Percentiles rank a stretch among this genome's conserved stretches.
Conservation (phyloP, 2,888 invertebrate species). For the Drosophila robusta region DNA sequence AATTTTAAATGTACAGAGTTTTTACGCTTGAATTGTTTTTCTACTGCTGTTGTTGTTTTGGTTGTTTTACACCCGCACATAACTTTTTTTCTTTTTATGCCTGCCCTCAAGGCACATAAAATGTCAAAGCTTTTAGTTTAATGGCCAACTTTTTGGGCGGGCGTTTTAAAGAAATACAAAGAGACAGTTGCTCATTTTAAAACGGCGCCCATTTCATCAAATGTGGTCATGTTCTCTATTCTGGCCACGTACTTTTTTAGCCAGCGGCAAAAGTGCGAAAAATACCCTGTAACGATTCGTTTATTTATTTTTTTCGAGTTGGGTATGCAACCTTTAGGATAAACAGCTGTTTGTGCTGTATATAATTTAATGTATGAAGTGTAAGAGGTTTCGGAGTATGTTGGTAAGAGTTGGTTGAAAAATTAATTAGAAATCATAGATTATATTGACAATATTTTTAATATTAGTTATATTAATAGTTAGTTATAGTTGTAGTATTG, state of each 20-base stretch:
- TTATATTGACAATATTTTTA: no score
- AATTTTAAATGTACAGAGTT: constrained; percentile 22
- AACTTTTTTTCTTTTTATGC: constrained; percentile 1
- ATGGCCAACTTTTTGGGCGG: constrained; percentile 23
- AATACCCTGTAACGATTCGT: constrained; percentile 2
- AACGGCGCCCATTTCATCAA: constrained; percentile 4
- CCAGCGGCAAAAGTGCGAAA: neutral
- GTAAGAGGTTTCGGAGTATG: no score
- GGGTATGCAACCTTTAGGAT: neutral
- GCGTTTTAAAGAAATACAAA: constrained; percentile 1
- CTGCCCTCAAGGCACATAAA: constrained; percentile 11
- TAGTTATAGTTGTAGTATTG: no score
- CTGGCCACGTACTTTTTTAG: neutral
- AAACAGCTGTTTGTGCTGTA: no score
- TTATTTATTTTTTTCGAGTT: neutral
- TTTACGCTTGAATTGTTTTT: constrained; percentile 21
- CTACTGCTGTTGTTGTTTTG: neutral
- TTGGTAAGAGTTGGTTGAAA: no score
- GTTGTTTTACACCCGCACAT: constrained; percentile 19
- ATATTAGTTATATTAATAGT: no score
- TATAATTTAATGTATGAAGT: no score
- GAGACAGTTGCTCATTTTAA: constrained; percentile 8
- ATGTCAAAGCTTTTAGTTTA: constrained; percentile 63
- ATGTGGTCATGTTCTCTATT: constrained; percentile 5
- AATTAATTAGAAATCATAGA: no score